Evolutionary conservation across 2,888 invertebrate genomes (phyloP).

Genomic region (Eudemis profundana): DNA sequence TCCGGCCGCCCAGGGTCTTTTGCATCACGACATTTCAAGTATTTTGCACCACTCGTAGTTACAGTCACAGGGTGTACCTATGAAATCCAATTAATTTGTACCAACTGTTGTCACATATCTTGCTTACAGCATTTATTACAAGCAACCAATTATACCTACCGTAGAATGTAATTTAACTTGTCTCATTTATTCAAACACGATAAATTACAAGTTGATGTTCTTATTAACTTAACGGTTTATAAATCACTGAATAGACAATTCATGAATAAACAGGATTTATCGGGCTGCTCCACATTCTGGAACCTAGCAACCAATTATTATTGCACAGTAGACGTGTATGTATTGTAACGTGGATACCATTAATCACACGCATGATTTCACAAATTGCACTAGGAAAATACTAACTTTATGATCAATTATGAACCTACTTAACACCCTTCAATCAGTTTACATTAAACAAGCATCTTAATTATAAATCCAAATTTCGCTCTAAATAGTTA

Average conservation of each 20-base stretch:
- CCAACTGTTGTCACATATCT: too few relatives aligned
- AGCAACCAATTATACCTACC: too few relatives aligned
- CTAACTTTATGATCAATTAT: slow-evolving; percentile 8
- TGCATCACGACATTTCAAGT: too few relatives aligned
- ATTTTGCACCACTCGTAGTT: too few relatives aligned
- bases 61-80: too few relatives aligned
- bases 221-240: too few relatives aligned
- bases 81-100: background rate
- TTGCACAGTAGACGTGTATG: slow-evolving; percentile 12
- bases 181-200: background rate
- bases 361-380: slow-evolving; percentile 30
- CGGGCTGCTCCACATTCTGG: slow-evolving; percentile 6
- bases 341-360: slow-evolving; percentile 22
- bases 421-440: background rate
- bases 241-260: background rate
- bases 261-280: slow-evolving; percentile 5
- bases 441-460: background rate
- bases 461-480: background rate
- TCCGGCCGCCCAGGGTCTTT: too few relatives aligned
- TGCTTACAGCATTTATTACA: too few relatives aligned
- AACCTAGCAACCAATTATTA: slow-evolving; percentile 16
- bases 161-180: background rate
- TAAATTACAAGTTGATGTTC: background rate
- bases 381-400: slow-evolving; percentile 10
- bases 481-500: background rate